Evolutionary conservation across 2,797 vertebrate genomes (phyloP).

Genomic region (Aratinga solstitialis): DNA sequence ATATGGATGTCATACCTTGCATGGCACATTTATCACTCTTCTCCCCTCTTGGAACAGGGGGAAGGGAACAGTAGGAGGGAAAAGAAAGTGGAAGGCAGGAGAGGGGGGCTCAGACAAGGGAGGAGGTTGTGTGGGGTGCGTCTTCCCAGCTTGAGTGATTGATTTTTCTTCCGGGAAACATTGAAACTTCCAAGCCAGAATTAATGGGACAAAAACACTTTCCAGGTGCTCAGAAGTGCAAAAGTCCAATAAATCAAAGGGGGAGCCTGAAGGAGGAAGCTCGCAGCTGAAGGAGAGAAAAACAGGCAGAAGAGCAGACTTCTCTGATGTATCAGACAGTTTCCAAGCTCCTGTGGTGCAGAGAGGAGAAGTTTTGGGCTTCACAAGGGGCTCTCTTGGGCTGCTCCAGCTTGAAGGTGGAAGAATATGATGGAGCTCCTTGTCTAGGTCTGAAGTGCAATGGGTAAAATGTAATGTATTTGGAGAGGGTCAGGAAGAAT

Average conservation of each 20-base stretch:
- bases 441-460: background rate
- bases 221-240: constrained; percentile 48
- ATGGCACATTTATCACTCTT: background rate
- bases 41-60: background rate
- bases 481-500: background rate
- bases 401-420: background rate
- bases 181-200: constrained; percentile 39
- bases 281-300: background rate
- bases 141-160: constrained; percentile 5
- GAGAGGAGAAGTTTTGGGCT: background rate
- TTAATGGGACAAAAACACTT: constrained; percentile 55
- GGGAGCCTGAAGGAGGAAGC: background rate
- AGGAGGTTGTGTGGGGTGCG: background rate
- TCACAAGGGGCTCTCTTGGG: background rate
- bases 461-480: accelerated
- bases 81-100: background rate
- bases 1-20: background rate
- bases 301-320: background rate
- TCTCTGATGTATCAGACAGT: background rate
- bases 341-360: background rate
- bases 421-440: background rate
- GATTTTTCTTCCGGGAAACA: constrained; percentile 41
- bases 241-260: constrained; percentile 40
- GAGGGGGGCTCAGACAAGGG: background rate
- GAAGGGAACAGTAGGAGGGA: constrained; percentile 18